phyloP scores from a whole-genome alignment of 1,140 invertebrate species.

The Lineus longissimus region DNA sequence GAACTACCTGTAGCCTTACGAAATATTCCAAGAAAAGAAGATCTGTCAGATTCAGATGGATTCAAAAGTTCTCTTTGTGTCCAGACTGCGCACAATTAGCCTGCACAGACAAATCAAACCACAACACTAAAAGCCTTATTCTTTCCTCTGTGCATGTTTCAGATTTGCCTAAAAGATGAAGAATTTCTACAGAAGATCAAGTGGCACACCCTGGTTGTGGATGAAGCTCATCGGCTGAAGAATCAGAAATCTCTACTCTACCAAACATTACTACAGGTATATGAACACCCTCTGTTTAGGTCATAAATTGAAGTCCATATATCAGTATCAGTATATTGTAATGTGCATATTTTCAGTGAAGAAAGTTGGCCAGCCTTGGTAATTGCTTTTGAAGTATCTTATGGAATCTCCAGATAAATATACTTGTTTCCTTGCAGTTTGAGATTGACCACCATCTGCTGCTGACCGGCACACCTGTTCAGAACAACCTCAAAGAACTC shows the following conservation, averaged over 20 bases:
- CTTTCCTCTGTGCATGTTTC: too few species aligned
- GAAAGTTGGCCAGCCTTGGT: too few species aligned
- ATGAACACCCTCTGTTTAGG: too few species aligned
- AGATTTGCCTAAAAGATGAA: conserved; percentile 49
- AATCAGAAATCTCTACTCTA: conserved; percentile 96
- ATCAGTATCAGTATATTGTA: too few species aligned
- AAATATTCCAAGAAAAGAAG: too few species aligned
- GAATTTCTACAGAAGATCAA: conserved; percentile 29
- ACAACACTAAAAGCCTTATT: too few species aligned
- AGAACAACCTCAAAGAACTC: conserved; percentile 94
- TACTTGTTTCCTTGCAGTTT: conserved; percentile 64
- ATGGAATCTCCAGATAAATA: too few species aligned
- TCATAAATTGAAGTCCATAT: too few species aligned
- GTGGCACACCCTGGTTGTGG: conserved; percentile 73
- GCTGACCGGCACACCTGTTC: conserved; percentile 95
- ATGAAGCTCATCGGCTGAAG: conserved; percentile 97
- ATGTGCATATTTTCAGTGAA: not conserved
- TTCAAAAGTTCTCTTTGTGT: conserved; percentile 7
- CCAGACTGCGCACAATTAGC: too few species aligned
- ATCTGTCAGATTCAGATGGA: not conserved
- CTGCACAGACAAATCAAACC: too few species aligned
- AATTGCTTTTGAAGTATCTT: too few species aligned
- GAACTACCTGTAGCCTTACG: too few species aligned
- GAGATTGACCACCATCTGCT: conserved; percentile 82
- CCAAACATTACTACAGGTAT: conserved; percentile 77